These are phyloP conservation scores for Gambusia affinis DNA, from an alignment of 2,113 vertebrate genomes.

Conservation along the genomic window DNA sequence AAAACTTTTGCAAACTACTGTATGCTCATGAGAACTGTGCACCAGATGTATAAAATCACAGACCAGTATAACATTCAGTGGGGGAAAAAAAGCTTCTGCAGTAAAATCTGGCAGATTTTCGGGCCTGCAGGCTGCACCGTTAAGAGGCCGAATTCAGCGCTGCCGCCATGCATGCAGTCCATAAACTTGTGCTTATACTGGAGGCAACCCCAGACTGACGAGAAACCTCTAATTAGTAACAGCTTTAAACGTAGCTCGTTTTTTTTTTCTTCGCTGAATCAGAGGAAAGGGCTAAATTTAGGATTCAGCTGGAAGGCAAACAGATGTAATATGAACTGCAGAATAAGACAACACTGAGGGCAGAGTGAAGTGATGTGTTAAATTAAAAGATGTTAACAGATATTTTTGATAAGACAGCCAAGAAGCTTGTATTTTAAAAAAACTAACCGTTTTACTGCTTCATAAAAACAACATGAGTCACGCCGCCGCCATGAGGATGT, in stretches of 20 bases:
- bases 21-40: not conserved
- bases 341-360: conserved; percentile 59
- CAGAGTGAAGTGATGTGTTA: conserved; percentile 35
- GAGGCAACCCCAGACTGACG: conserved; percentile 48
- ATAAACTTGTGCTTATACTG: conserved; percentile 57
- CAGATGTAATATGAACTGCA: conserved; percentile 61
- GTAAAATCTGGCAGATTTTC: conserved; percentile 29
- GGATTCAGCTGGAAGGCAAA: conserved; percentile 61
- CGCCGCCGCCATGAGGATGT: not conserved
- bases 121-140: conserved; percentile 22
- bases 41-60: conserved; percentile 21
- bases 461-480: not conserved
- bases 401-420: not conserved
- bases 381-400: conserved; percentile 35
- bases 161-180: conserved; percentile 34
- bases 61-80: conserved; percentile 15
- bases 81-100: conserved; percentile 2
- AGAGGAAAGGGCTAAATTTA: conserved; percentile 61
- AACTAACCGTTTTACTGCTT: not conserved
- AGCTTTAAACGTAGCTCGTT: conserved; percentile 49
- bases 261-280: conserved; percentile 8
- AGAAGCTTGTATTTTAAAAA: not conserved
- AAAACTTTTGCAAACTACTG: not conserved
- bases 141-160: conserved; percentile 15
- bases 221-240: conserved; percentile 71